Base-by-base conservation (phyloP, 2,888 invertebrate species). In the Hydroisotoma schaefferi region DNA sequence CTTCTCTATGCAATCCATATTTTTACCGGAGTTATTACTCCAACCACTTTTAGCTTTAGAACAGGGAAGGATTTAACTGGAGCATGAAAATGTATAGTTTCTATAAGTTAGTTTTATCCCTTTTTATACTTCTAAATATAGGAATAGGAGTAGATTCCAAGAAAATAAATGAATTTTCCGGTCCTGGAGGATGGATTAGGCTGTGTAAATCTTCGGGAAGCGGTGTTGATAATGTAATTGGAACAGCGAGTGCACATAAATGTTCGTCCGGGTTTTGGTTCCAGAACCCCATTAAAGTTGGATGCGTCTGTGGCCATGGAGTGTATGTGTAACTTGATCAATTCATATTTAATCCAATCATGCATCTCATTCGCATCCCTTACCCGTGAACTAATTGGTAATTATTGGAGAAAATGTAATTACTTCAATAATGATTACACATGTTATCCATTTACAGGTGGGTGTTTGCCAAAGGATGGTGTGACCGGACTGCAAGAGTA, bases 261-360 rank as follows among this genome's bases (percentile, higher is more conserved):
- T 67, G 67, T 40, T 38, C 57, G 12, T 54, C 59, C 1, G 67
- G 67, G 20, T 67, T 61, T 47, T 67, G 67, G 67, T 64, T 67
- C 38, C 59, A 67, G 20, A 53, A 58, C 2, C 38, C 62, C 1
- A 1, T 57, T 10, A 55, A 57, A 46, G 52, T 64, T 6, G 59
- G 62, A 20, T 67, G 67, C 55, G 62, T 51, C 12, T 67, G 67
- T 56, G 67, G 64, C 5, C 61, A 67, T 53, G 67, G 67, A 44
- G 57, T 67, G 67, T 67, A 62, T 55, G 64, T 27, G n/a, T 28
- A 51, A 44, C 25, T 20, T n/a, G n/a, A n/a, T n/a, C n/a, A n/a
- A n/a, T n/a, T n/a, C n/a, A n/a, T n/a, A n/a, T n/a, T n/a, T n/a
- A n/a, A n/a, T n/a, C n/a, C n/a, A n/a, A n/a, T n/a, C n/a, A n/a